Evolutionary conservation across 2,888 invertebrate genomes (phyloP), one percentile per base, ranked within the genome.

Genomic region (Alloscopus bannaensis): DNA sequence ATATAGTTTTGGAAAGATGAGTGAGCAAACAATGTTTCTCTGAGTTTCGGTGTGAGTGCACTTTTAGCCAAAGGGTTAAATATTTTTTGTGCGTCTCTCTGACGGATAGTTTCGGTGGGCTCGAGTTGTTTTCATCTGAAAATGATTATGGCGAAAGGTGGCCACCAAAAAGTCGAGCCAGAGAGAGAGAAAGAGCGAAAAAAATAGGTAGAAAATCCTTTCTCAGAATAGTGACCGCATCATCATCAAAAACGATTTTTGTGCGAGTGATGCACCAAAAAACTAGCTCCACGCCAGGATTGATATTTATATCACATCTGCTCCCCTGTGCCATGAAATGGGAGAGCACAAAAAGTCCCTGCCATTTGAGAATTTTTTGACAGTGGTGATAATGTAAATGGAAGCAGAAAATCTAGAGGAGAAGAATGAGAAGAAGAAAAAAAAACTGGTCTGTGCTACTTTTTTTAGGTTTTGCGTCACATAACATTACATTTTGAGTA

Each of bases 391-490:
- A 85, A 85, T 84, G 81, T 84, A 84, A n/a, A 85, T 83, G 84
- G 85, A 81, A 84, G 83, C 82, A 81, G n/a, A n/a, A n/a, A n/a
- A n/a, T n/a, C n/a, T n/a, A n/a, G n/a, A n/a, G n/a, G n/a, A n/a
- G n/a, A n/a, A n/a, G n/a, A n/a, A n/a, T n/a, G n/a, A n/a, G n/a
- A n/a, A n/a, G n/a, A n/a, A n/a, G n/a, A 80, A 75, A 65, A 83
- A 86, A 86, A 86, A 86, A 86, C 84, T 85, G 83, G 86, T 86
- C 84, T 84, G 84, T 84, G 85, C 86, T 84, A 86, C 86, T 86
- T 86, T 86, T 85, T 86, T 83, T 82, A 73, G 68, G 75, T 83
- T 83, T 84, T 83, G 84, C 84, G 84, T 85, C 84, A 84, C 83
- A 77, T 81, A 72, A 66, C 72, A 80, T 80, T 78, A 78, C 78